phyloP scores from a whole-genome alignment of 2,113 vertebrate species.

The Rattus rattus region DNA sequence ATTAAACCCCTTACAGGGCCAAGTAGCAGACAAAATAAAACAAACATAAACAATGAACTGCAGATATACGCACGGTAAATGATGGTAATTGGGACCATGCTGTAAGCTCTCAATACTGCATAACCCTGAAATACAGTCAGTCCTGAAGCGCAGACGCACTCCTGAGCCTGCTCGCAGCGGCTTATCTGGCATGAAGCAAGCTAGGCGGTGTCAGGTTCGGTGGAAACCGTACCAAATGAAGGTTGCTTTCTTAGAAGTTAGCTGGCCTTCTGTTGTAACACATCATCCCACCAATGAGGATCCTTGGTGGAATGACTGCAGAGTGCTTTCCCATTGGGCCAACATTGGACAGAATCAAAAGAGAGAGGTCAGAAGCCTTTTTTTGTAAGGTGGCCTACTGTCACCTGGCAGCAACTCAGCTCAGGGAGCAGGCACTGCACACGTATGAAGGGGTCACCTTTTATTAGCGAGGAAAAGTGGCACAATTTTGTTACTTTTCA shows the following conservation, averaged over 20 bases:
- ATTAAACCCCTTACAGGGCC: background rate
- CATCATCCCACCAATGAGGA: background rate
- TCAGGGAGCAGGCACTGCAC: rapidly evolving
- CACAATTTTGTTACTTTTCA: background rate
- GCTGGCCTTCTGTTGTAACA: background rate
- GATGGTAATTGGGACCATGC: background rate
- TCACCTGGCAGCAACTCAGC: background rate
- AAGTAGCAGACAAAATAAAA: background rate
- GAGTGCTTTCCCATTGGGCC: background rate
- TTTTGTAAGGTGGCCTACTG: background rate
- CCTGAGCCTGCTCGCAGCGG: background rate
- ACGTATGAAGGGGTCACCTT: background rate
- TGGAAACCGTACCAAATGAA: background rate
- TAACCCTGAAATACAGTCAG: background rate
- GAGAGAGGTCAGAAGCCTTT: background rate
- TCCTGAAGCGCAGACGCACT: background rate
- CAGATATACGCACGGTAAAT: background rate
- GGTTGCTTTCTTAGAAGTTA: background rate
- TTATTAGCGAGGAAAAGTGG: background rate
- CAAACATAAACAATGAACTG: background rate
- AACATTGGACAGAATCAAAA: background rate
- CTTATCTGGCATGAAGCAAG: rapidly evolving
- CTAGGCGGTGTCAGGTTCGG: background rate
- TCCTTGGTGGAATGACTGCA: background rate
- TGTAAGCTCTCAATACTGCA: background rate